Conservation (phyloP, 2,888 invertebrate genomes). For the Andrena bicolor region DNA sequence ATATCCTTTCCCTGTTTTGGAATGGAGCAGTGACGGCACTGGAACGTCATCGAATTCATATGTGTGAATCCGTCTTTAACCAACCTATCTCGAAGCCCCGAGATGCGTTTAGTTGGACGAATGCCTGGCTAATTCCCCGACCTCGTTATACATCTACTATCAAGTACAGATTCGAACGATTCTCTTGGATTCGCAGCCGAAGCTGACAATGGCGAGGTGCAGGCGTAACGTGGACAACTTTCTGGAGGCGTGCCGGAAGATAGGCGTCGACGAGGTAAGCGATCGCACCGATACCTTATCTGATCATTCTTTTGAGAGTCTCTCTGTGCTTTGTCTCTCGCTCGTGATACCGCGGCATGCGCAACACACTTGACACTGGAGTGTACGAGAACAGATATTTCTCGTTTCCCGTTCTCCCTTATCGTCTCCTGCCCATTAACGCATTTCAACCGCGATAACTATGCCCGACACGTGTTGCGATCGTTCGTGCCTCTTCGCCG, state of each 20-base stretch:
- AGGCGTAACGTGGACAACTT: slow-evolving; percentile 98
- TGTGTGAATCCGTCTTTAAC: too few species aligned
- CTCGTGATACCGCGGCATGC: slow-evolving; percentile 42
- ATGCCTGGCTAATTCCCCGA: background rate
- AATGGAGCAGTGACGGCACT: too few species aligned
- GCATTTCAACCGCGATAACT: slow-evolving; percentile 2
- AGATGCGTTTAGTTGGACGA: too few species aligned
- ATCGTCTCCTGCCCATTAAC: background rate
- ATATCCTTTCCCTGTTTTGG: too few species aligned
- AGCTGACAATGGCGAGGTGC: slow-evolving; percentile 97
- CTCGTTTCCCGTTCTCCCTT: slow-evolving; percentile 15
- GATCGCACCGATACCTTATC: slow-evolving; percentile 31
- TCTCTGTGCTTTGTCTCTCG: slow-evolving; percentile 59
- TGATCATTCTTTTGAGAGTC: slow-evolving; percentile 37
- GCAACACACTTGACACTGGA: slow-evolving; percentile 29
- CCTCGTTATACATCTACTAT: too few species aligned
- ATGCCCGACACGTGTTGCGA: slow-evolving; percentile 12
- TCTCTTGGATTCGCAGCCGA: slow-evolving; percentile 89
- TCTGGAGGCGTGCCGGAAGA: slow-evolving; percentile 96
- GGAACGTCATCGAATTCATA: too few species aligned
- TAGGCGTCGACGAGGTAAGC: slow-evolving; percentile 97
- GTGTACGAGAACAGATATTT: slow-evolving; percentile 6
- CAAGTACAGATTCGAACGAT: background rate
- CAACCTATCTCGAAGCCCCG: too few species aligned
- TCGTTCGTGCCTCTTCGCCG: slow-evolving; percentile 15